Base-by-base conservation (phyloP, 2,797 vertebrate species). In the Hypotaenidia okinawae region DNA sequence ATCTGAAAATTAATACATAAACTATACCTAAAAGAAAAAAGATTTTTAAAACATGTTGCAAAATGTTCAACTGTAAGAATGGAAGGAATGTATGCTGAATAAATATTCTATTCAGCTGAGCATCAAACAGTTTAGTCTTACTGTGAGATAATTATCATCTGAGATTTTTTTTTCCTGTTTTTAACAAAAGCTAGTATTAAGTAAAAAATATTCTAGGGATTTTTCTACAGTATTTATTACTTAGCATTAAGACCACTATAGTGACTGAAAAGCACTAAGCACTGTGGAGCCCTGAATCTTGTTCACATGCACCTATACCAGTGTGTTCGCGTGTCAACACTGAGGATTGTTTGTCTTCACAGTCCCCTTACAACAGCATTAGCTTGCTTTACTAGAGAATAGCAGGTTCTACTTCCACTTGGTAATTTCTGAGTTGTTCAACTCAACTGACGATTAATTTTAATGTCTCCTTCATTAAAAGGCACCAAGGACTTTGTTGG, bases 381-480 rank as follows among this genome's bases (percentile, higher is more conserved):
- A n/a, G 35, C 81, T 86, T 66, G 47, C 79, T 93, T 94, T 84
- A 70, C 59, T 77, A 79, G 58, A 54, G 18, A 9, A 97, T 68
- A 92, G 51, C 47, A 88, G 52, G 72, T 79, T 87, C 86, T 89
- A 52, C 79, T 63, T 72, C 87, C 92, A 91, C 89, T 79, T 95
- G 66, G 91, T 79, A 93, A 94, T 79, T 84, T 94, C 41, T 78
- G 69, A 54, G 39, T 77, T 94, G 83, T 76, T 95, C 90, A 62
- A 87, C 63, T 95, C 28, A 21, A 86, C 64, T 78, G 89, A 91
- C 94, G 59, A 95, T 95, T 97, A 78, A 93, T 97, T 96, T 95
- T 86, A 90, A 63, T 58, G 57, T 87, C 70, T 89, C 41, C 49
- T 93, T 93, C 79, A 95, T 94, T 81, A 97, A 96, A 92, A 96